Evolutionary conservation across 2,113 vertebrate species (phyloP), one percentile per base, ranked within the genome.

Genomic region (Pimephales promelas): DNA sequence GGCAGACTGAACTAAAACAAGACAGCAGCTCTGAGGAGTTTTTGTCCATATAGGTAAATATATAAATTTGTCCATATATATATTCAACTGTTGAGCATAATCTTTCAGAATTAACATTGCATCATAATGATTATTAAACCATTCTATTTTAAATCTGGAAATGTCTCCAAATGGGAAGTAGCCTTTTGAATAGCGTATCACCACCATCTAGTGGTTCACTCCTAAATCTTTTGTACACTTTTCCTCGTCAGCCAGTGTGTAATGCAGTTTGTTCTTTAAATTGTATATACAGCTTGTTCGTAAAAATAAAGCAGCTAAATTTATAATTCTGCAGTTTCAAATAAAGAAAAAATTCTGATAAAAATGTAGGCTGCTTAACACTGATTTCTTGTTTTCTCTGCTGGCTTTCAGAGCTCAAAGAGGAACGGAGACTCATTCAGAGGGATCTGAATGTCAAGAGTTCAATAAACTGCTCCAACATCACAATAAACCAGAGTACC

Each of bases 391-490:
- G 9, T 28, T 61, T 45, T 79, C 24, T 47, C 31, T 80, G 20
- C 72, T 43, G 64, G 16, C 36, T 70, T 26, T 1, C 89, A 96
- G 95, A 96, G 86, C 89, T 96, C 49, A 91, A 88, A 86, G 90
- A 92, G 31, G 91, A 94, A 88, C 91, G 92, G 54, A 85, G 82
- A 10, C 83, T 89, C 74, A 92, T 95, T 87, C 90, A 93, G 73
- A 85, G n/a, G 68, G 93, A 95, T 45, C 83, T 95, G 57, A 84
- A 89, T 14, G 34, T 31, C 57, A 83, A 57, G 28, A 22, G 68
- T 31, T 47, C 83, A n/a, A 61, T 82, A 20, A 40, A 28, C 13
- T 66, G 64, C 36, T 26, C 52, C 7, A 6, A 79, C 22, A 76
- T 40, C 52, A 52, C 79, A 52, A 40, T 83, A 36, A 70, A 49